Evolutionary conservation across 2,888 invertebrate genomes (phyloP).

Genomic region (Ornithoptera priamus): DNA sequence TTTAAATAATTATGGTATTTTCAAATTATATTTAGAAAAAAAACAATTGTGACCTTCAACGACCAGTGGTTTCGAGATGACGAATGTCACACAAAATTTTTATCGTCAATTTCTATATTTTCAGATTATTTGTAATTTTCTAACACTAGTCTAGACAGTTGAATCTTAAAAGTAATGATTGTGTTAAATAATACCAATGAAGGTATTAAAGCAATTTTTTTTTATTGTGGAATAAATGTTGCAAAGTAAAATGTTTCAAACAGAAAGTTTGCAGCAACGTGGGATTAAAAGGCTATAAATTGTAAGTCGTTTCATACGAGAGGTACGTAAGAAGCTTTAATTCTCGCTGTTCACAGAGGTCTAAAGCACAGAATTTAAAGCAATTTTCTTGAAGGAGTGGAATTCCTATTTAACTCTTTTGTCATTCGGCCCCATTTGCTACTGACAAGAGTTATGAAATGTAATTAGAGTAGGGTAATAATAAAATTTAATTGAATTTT

Average conservation of each 20-base stretch:
- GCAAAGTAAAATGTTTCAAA: neutral
- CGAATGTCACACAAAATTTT: no score
- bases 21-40: no score
- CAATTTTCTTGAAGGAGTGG: constrained; percentile 23
- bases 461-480: constrained; percentile 7
- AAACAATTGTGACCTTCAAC: no score
- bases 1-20: no score
- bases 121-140: no score
- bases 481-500: constrained; percentile 17
- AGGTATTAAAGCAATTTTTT: neutral
- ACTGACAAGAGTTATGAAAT: constrained; percentile 17
- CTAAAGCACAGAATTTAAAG: constrained; percentile 19
- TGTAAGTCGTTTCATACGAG: constrained; percentile 21
- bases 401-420: constrained; percentile 22
- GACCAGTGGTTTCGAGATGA: no score
- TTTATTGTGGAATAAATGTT: neutral
- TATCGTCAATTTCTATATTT: no score
- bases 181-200: neutral
- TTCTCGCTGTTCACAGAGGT: constrained; percentile 14
- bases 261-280: neutral
- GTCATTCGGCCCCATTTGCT: constrained; percentile 14
- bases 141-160: no score
- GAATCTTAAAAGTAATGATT: neutral
- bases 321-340: constrained; percentile 23
- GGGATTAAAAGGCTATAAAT: constrained; percentile 13